Evolutionary conservation across 2,888 invertebrate species (phyloP).

Genomic region (Drosophila multiciliata): DNA sequence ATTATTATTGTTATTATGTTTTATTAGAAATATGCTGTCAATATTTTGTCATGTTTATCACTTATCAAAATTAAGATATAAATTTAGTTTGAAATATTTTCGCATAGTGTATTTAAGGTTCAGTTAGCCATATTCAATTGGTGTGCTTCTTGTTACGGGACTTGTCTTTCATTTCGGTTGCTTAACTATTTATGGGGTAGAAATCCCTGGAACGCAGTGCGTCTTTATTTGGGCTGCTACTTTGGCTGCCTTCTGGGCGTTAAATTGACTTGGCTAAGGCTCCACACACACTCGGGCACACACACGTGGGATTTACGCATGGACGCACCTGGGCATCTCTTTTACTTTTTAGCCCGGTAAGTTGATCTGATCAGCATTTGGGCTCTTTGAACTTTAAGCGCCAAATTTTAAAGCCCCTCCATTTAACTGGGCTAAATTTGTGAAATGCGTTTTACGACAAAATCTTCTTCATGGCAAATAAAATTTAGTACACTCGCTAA

Average conservation of each 20-base stretch:
- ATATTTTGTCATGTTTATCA: background rate
- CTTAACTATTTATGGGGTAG: conserved; percentile 78
- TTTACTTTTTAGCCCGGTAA: conserved; percentile 34
- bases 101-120: background rate
- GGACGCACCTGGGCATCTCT: conserved; percentile 52
- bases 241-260: conserved; percentile 77
- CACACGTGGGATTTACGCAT: conserved; percentile 50
- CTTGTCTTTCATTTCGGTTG: conserved; percentile 71
- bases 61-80: background rate
- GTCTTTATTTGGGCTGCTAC: conserved; percentile 79
- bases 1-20: background rate
- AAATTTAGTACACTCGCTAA: conserved; percentile 67
- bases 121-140: background rate
- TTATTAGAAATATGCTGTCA: background rate
- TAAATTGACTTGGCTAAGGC: conserved; percentile 74
- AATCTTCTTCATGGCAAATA: conserved; percentile 48
- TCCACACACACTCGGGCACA: conserved; percentile 34
- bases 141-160: background rate
- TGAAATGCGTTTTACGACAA: conserved; percentile 36
- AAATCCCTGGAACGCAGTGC: conserved; percentile 74
- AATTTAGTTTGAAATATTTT: background rate
- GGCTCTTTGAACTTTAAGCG: conserved; percentile 66
- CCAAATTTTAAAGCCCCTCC: conserved; percentile 53
- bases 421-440: conserved; percentile 51
- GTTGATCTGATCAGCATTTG: conserved; percentile 36